Conservation (phyloP, 2,888 invertebrate species). For the Hydraecia micacea region DNA sequence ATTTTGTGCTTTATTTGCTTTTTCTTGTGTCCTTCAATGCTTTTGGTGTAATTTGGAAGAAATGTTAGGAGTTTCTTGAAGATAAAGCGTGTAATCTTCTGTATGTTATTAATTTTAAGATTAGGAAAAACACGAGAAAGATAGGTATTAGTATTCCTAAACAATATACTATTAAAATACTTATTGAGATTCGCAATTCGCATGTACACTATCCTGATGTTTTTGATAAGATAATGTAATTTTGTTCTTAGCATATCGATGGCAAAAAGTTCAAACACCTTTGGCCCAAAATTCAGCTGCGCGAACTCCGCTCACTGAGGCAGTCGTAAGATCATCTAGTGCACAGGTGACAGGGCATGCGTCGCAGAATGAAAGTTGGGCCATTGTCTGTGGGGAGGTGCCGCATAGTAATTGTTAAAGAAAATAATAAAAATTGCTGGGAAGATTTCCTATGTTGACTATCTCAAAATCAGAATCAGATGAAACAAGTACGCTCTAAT, state of each 20-base stretch:
- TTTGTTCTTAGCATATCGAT: neutral
- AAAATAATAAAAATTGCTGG: neutral
- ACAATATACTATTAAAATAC: neutral
- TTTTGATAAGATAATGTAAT: neutral
- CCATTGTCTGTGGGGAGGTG: neutral
- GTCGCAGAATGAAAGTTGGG: neutral
- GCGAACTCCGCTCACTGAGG: neutral
- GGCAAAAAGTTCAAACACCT: neutral
- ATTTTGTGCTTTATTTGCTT: constrained; percentile 35
- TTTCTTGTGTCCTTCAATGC: constrained; percentile 16
- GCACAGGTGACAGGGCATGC: neutral
- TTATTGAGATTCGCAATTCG: neutral
- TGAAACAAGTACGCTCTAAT: neutral
- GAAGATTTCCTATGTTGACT: neutral
- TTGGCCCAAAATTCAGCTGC: neutral
- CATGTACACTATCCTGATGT: neutral
- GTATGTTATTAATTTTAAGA: neutral
- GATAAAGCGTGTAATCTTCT: neutral
- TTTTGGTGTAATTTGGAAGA: constrained; percentile 3
- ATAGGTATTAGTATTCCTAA: neutral
- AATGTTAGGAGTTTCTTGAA: neutral
- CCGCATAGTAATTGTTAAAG: neutral
- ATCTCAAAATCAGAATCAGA: neutral
- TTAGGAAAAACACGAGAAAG: neutral
- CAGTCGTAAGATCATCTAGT: neutral